Evolutionary conservation across 2,797 vertebrate species (phyloP).

Genomic region (Mico argentatus): DNA sequence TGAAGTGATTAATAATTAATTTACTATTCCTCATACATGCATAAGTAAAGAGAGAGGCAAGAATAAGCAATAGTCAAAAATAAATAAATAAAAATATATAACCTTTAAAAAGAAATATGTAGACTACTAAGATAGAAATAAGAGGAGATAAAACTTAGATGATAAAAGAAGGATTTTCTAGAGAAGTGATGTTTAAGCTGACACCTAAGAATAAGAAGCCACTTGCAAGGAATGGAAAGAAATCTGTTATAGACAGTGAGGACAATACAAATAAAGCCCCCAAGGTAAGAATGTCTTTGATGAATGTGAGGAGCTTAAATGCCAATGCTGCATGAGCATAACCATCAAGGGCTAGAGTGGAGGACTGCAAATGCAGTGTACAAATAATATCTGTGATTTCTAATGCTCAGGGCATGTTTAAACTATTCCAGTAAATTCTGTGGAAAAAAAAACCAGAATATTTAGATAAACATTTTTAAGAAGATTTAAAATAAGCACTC

Average conservation of each 20-base stretch:
- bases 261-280: no score
- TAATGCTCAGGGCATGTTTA: background rate
- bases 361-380: background rate
- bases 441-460: background rate
- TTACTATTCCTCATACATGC: background rate
- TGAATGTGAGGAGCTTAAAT: background rate
- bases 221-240: background rate
- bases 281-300: background rate
- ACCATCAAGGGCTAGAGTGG: no score
- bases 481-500: background rate
- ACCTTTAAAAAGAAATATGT: background rate
- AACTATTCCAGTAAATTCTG: background rate
- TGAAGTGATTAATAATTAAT: background rate
- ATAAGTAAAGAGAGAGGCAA: background rate
- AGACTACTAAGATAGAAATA: background rate
- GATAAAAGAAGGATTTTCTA: background rate
- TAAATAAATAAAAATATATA: background rate
- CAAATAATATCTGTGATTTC: background rate
- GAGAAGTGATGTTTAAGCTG: background rate
- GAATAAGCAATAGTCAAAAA: background rate
- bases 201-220: background rate
- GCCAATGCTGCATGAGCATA: rapidly evolving
- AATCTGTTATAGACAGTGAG: background rate
- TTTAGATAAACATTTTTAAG: background rate
- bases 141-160: background rate